Base-by-base conservation (phyloP, 2,888 invertebrate genomes). In the Eupithecia tripunctaria region DNA sequence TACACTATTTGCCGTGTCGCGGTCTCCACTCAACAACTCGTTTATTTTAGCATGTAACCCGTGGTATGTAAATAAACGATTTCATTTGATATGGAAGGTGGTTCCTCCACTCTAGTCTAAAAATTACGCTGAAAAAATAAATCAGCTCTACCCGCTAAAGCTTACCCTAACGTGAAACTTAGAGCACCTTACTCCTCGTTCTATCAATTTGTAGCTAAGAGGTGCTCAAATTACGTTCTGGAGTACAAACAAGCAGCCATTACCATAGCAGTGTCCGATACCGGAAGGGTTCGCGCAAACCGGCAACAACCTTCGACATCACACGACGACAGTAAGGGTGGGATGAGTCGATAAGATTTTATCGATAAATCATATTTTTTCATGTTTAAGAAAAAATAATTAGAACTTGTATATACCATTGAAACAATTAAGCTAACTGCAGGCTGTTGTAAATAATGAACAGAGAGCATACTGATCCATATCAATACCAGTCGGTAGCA, bases 251-350 rank as follows among this genome's bases (percentile, higher is more conserved):
- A 89, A 84, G 80, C 84, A 79, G 81, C 84, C 85, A 89, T 91
- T 91, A 90, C 82, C 82, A 83, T 86, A 81, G 82, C 84, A 83
- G 84, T 84, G 88, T 87, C 88, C 89, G 88, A 90, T 89, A 88
- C 89, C 91, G 93, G 92, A 93, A 93, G 90, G 72, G 82, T 87
- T 86, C 88, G 88, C 89, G 89, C 87, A 89, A 90, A 88, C 85
- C 79, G 70, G 74, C 84, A 88, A 87, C 91, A 90, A 92, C 91
- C 91, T 92, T 90, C 92, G 92, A 93, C 92, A 91, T 91, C 91
- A 91, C 91, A 92, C 90, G 89, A 89, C 83, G 85, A 74, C 73
- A 18, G 27, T 85, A 91, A 90, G 78, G 89, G 78, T 81, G 90
- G 76, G 80, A 67, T 25, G n/a, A 51, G 38, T 21, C 78, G 78